phyloP scores from a whole-genome alignment of 2,113 vertebrate genomes.

The Phylloscopus trochilus region DNA sequence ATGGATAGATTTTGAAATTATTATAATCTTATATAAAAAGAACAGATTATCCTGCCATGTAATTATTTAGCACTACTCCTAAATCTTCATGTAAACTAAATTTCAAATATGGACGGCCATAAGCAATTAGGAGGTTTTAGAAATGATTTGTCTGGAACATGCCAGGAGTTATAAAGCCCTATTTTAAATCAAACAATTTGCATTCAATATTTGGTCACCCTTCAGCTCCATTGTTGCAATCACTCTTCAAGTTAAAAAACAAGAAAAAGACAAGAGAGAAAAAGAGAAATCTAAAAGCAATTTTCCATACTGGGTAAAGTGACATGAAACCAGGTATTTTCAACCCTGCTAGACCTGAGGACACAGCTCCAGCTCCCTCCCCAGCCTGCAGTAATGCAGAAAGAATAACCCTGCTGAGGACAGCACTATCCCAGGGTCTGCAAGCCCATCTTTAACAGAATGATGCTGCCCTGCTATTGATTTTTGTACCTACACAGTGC shows the following conservation, averaged over 20 bases:
- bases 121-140: not conserved
- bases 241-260: not conserved
- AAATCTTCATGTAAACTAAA: not conserved
- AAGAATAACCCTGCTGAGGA: not conserved
- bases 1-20: not conserved
- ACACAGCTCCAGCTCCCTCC: not conserved
- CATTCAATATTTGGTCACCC: not conserved
- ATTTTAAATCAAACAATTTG: slow-evolving; percentile 2
- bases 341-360: not conserved
- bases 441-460: not conserved
- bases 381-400: not conserved
- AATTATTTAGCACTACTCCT: not conserved
- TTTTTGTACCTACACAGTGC: not conserved
- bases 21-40: not conserved
- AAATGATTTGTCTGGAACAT: not conserved
- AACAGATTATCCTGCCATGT: not conserved
- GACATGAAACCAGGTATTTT: not conserved
- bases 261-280: not conserved
- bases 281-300: not conserved
- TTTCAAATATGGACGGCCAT: not conserved
- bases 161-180: not conserved
- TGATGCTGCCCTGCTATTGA: not conserved
- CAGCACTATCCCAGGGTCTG: not conserved
- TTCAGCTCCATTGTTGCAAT: not conserved
- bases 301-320: not conserved